phyloP scores from a whole-genome alignment of 1,140 invertebrate species.

The Eueides isabella region DNA sequence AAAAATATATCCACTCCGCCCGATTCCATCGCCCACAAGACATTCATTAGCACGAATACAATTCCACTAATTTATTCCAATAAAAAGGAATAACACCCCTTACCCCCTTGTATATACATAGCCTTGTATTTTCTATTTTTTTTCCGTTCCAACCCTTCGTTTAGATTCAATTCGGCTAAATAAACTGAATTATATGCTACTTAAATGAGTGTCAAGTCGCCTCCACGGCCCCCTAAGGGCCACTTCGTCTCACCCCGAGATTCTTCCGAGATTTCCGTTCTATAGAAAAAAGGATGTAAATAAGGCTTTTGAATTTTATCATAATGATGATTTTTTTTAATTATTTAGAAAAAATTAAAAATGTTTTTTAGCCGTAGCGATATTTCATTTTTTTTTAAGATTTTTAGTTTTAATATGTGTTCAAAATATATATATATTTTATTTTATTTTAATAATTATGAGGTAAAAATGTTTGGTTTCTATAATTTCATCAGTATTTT shows the following conservation, averaged over 20 bases:
- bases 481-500: too few species aligned
- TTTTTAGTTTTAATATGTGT: background rate
- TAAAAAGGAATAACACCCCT: constrained; percentile 52
- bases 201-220: constrained; percentile 78
- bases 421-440: too few species aligned
- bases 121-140: constrained; percentile 48
- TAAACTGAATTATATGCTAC: constrained; percentile 81
- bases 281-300: constrained; percentile 32
- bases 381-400: too few species aligned
- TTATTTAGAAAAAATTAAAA: too few species aligned
- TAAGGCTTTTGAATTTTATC: constrained; percentile 24
- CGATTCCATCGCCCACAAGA: constrained; percentile 53
- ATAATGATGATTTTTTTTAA: background rate
- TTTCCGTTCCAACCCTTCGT: constrained; percentile 64
- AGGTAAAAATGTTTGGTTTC: too few species aligned
- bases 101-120: constrained; percentile 25
- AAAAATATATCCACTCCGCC: constrained; percentile 44
- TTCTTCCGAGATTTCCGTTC: constrained; percentile 51
- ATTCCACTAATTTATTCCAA: constrained; percentile 77
- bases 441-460: too few species aligned
- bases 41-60: constrained; percentile 70
- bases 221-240: constrained; percentile 56
- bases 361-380: too few species aligned
- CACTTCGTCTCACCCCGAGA: constrained; percentile 67
- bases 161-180: constrained; percentile 78